Evolutionary conservation across 2,797 vertebrate species (phyloP), one percentile per base, ranked within the genome.

Genomic region (Onychomys arenicola): DNA sequence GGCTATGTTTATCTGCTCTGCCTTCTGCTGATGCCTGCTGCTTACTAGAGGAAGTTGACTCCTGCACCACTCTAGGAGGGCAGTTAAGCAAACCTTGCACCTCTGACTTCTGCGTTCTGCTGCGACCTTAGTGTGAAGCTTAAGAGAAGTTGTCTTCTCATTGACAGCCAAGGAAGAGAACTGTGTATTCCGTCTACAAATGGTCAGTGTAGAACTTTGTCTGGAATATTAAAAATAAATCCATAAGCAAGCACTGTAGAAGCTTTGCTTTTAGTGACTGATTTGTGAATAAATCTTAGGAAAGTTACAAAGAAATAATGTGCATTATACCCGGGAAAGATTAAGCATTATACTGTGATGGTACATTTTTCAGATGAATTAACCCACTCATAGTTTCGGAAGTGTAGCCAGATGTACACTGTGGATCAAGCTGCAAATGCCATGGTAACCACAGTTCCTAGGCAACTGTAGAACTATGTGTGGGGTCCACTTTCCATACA

Each of bases 401-500:
- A 97, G 71, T 82, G 92, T 32, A 95, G 96, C 96, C 80, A 97
- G 95, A 94, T 96, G 76, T 95, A 96, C 91, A 77, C 94, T 1
- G 19, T 95, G 96, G 78, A 96, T 94, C 89, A 96, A 94, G 90
- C 65, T 80, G 87, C 76, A 97, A 96, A 92, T 90, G 65, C 94
- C 96, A 97, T 96, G 93, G 95, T 61, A 97, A 97, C 97, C 91
- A 94, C 89, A 93, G 97, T 96, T 98, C 21, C 97, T 94, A 97
- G 78, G 97, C 97, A 96, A 97, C 81, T 95, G 96, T 37, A 90
- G 95, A 97, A 91, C 73, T 82, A 73, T 85, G 40, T 92, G 75
- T 93, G 59, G 89, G 92, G 92, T 96, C 95, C 94, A 91, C 40
- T 93, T 95, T 91, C 63, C 69, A 90, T 91, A 96, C 83, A 88